Evolutionary conservation across 2,113 vertebrate genomes (phyloP), one percentile per base, ranked within the genome.

Genomic region (Axis porcinus): DNA sequence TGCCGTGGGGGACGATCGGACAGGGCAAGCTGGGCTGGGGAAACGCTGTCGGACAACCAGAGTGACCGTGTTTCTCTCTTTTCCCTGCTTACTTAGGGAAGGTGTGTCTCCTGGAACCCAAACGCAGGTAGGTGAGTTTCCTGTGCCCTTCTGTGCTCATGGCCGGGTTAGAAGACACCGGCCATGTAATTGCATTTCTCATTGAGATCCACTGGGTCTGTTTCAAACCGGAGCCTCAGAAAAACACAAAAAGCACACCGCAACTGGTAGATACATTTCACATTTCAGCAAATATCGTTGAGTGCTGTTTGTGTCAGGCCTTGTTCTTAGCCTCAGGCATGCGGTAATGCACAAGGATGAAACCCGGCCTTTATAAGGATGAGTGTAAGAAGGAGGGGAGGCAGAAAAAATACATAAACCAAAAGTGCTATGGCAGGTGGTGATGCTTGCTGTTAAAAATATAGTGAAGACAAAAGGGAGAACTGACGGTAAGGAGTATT

Each of bases 21-120:
- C 23, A 30, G 43, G 54, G 30, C 3, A 3, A 7, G 33, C 43
- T 33, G 2, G 21, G 6, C 16, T 19, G 3, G 30, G n/a, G 40
- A 7, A 12, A 25, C 1, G 1, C 14, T 25, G 27, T 67, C 6
- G 3, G 47, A 11, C 1, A 15, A 1, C 1, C 14, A 1, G 40
- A 40, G 21, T 74, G 92, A 62, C 43, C 8, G 1, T 36, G 0
- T 50, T 45, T 50, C 43, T 25, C 50, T 55, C 27, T 64, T 27
- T 58, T 33, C 25, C 47, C 54, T 57, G 40, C 47, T 50, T 36
- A 3, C 58, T 58, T 11, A 25, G 43, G 55, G 45, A 84, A 92
- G 92, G 23, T 13, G 6, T 67, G 47, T 23, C 10, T 81, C 50
- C 47, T 90, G 81, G 86, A 81, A 4, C 70, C 86, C 0, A 12